A percentile compares a stretch with the other conserved stretches of the same genome.
These are phyloP conservation scores for Lumbricus terrestris DNA, from an alignment of 2,888 invertebrate species.

Conservation along the genomic window DNA sequence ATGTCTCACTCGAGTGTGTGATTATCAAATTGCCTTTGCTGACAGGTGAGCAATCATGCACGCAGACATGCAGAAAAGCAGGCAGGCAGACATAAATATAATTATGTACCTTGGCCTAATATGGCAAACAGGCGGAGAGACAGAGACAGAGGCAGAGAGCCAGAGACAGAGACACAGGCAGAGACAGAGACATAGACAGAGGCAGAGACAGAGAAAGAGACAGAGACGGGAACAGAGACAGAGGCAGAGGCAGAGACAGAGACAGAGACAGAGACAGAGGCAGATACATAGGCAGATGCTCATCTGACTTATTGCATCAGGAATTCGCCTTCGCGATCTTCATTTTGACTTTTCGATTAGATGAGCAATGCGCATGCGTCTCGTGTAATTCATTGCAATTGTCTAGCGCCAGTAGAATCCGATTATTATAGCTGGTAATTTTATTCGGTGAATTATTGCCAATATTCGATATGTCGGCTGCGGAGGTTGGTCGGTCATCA, in stretches of 20 bases:
- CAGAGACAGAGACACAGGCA: not conserved
- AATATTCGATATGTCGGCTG: no score
- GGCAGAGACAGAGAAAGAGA: not conserved
- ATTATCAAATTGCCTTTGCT: not conserved
- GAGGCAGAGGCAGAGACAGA: not conserved
- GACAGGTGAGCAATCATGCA: not conserved
- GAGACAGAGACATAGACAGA: not conserved
- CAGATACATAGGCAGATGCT: not conserved
- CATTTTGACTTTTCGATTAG: not conserved
- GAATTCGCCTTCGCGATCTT: not conserved
- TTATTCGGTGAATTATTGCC: no score
- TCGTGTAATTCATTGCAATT: not conserved
- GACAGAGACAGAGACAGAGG: not conserved
- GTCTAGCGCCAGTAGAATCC: not conserved
- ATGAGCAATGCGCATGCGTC: no score
- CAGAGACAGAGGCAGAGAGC: not conserved
- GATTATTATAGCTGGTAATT: no score
- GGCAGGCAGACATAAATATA: no score
- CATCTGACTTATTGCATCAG: not conserved
- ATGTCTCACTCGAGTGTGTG: not conserved
- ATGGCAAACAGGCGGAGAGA: not conserved
- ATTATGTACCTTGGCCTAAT: no score
- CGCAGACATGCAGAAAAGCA: not conserved
- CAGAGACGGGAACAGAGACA: not conserved
- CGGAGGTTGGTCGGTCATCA: no score